phyloP scores from a whole-genome alignment of 2,797 vertebrate genomes.

The Hapalemur alaotrensis region DNA sequence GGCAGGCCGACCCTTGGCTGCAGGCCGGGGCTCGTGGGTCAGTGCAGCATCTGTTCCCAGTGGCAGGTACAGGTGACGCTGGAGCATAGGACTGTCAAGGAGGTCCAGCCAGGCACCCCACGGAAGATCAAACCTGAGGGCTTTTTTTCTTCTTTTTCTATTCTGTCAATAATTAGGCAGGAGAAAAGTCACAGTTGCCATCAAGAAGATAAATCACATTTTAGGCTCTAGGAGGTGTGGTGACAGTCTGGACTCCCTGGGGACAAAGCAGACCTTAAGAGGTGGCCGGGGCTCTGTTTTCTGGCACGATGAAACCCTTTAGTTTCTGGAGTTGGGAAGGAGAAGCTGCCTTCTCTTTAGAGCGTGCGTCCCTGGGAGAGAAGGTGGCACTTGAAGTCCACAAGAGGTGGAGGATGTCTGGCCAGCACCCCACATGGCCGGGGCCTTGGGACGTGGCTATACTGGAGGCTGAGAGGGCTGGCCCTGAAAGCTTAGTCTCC shows the following conservation, averaged over 20 bases:
- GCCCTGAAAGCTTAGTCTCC: not conserved
- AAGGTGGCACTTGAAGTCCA: not conserved
- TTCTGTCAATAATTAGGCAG: not conserved
- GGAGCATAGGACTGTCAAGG: not conserved
- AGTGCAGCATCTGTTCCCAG: not conserved
- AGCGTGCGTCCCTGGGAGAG: not conserved
- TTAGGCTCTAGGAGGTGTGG: not conserved
- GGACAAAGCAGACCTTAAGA: not conserved
- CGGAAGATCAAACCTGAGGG: not conserved
- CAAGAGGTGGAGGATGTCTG: not conserved
- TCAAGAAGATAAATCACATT: not conserved
- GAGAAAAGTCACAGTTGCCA: not conserved
- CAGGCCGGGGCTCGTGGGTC: not conserved
- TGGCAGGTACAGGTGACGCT: too few relatives aligned
- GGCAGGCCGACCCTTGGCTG: not conserved
- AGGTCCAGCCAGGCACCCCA: too few relatives aligned
- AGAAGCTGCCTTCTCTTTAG: not conserved
- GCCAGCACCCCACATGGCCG: not conserved
- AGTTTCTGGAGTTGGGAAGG: not conserved
- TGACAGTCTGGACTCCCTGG: not conserved
- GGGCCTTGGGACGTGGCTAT: not conserved
- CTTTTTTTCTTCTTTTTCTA: not conserved
- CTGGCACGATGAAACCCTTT: not conserved
- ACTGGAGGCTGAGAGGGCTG: not conserved
- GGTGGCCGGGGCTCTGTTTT: too few relatives aligned